Conservation (phyloP, 2,797 vertebrate genomes). For the Amphiprion clarkii region DNA sequence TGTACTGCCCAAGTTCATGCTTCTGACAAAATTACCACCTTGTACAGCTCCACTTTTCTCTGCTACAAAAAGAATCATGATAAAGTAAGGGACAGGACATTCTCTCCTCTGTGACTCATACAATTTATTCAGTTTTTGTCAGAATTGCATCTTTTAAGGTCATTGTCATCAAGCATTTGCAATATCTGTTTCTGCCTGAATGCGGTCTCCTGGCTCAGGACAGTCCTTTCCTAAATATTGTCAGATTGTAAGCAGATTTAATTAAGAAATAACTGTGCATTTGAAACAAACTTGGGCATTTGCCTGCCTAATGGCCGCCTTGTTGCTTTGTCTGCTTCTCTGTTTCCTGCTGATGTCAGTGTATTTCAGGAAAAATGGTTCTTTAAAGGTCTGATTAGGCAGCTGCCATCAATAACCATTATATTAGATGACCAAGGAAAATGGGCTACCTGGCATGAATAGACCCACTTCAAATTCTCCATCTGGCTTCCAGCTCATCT, state of each 20-base stretch:
- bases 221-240: neutral
- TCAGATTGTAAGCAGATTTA: neutral
- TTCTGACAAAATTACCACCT: too few species aligned
- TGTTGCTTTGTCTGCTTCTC: neutral
- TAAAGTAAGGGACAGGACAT: too few species aligned
- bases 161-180: neutral
- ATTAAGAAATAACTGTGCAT: neutral
- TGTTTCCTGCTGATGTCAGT: conserved; percentile 37
- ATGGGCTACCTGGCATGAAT: conserved; percentile 46
- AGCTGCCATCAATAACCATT: conserved; percentile 45
- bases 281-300: neutral
- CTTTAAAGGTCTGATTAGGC: conserved; percentile 8
- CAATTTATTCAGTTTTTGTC: too few species aligned
- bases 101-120: too few species aligned
- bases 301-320: neutral
- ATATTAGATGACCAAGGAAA: conserved; percentile 20
- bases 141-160: neutral
- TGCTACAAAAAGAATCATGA: too few species aligned
- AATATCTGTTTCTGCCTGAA: neutral
- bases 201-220: neutral
- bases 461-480: conserved; percentile 6
- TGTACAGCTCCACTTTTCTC: too few species aligned
- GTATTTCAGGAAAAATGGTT: conserved; percentile 34
- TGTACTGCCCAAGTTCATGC: too few species aligned
- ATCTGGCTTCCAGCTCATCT: neutral